Evolutionary conservation across 2,113 vertebrate species (phyloP), one percentile per base, ranked within the genome.

Genomic region (Helogale parvula): DNA sequence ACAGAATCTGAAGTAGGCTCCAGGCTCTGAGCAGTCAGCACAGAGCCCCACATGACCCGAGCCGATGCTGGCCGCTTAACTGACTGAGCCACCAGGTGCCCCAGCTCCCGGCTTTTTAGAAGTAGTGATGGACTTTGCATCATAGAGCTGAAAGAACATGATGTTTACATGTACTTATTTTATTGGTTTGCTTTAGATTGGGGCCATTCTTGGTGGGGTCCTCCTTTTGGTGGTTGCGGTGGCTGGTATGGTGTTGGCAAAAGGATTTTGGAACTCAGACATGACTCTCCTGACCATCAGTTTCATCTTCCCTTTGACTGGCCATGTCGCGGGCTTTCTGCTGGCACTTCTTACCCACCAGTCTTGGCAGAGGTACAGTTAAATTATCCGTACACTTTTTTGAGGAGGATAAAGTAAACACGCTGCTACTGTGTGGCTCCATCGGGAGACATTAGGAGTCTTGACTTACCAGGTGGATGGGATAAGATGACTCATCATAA

Each of bases 291-390:
- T 99, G 83, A 88, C 71, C 69, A 98, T 99, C 90, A 98, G 98
- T 60, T 96, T 97, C 63, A 76, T 98, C 83, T 98, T 98, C 65
- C 98, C 98, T 38, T 41, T 98, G 93, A 97, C 98, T 4, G 98
- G 98, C 89, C 97, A 98, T 52, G 31, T 76, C 9, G 1, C 60
- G 6, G 98, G 98, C 63, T 99, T 99, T 88, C 68, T 98, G 52
- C 92, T 98, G 87, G 98, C 98, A n/a, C 57, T 98, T 50, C 89
- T 98, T 54, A 35, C 97, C 52, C 98, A 93, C 14, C 98, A 98
- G 1, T 96, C 98, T 54, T 99, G 98, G 98, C 95, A 97, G 87
- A 98, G 98, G 98, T 99, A 98, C 60, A 63, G 90, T 95, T 86
- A 50, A 33, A 45, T 52, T 35, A 60, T 35, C 65, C 41, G 27